These are phyloP conservation scores for Bombus polaris DNA, from an alignment of 1,140 invertebrate genomes.

Conservation along the genomic window DNA sequence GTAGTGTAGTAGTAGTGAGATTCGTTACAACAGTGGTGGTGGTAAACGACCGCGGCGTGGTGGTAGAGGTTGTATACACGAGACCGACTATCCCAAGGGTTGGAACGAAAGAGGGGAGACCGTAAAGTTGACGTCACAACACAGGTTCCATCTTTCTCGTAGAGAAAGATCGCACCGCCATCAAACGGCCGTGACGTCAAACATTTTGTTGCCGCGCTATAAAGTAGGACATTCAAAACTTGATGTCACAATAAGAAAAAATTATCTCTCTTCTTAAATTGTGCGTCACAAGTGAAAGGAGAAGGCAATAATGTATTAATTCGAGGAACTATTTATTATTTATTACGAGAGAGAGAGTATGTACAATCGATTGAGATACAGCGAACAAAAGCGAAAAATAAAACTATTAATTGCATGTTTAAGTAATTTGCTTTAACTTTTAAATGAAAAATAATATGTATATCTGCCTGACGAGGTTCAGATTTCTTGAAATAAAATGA, in stretches of 20 bases:
- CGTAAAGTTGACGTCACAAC: conserved; percentile 38
- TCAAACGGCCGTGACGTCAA: conserved; percentile 46
- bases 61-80: conserved; percentile 38
- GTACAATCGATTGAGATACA: neutral
- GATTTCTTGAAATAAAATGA: too few species aligned
- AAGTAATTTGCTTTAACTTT: neutral
- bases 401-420: neutral
- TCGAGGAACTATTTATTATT: conserved; percentile 11
- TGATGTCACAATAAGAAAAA: neutral
- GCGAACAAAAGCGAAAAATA: neutral
- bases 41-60: conserved; percentile 30
- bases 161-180: conserved; percentile 27
- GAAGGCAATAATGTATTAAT: neutral
- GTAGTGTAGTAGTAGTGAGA: conserved; percentile 10
- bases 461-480: neutral
- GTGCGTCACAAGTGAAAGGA: neutral
- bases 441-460: neutral
- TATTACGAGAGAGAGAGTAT: neutral
- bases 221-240: conserved; percentile 3
- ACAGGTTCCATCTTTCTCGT: conserved; percentile 32
- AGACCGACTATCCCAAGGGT: conserved; percentile 1
- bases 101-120: neutral
- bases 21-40: conserved; percentile 33
- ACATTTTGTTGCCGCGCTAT: conserved; percentile 1
- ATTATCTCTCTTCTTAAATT: neutral